phyloP scores from a whole-genome alignment of 2,113 vertebrate species.

The Lichenostomus cassidix region DNA sequence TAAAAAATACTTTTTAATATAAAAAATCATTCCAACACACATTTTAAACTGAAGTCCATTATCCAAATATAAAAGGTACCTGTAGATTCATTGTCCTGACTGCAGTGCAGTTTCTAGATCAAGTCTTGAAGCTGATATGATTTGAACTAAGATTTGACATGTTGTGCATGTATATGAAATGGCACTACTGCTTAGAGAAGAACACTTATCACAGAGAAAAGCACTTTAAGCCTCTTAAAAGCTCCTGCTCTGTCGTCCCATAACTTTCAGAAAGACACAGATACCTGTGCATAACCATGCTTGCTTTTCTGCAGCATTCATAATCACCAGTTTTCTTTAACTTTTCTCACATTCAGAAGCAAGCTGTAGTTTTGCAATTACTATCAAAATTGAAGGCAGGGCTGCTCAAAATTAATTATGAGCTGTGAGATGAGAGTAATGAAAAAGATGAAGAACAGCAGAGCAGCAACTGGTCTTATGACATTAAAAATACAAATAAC shows the following conservation, averaged over 20 bases:
- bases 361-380: background rate
- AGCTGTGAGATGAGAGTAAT: background rate
- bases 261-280: background rate
- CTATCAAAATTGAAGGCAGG: background rate
- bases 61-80: background rate
- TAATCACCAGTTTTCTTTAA: background rate
- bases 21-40: background rate
- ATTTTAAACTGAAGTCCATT: background rate
- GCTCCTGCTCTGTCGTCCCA: fast-evolving
- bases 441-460: background rate
- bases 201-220: background rate
- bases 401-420: conserved; percentile 6
- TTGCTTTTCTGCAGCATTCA: background rate
- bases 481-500: background rate
- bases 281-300: background rate
- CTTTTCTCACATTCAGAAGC: background rate
- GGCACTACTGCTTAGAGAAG: background rate
- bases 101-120: background rate
- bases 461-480: background rate
- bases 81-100: background rate
- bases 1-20: background rate
- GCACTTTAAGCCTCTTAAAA: background rate
- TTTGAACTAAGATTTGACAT: background rate
- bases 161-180: background rate
- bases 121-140: background rate